Conservation (phyloP, 2,113 vertebrate genomes). For the Calidris pugnax region DNA sequence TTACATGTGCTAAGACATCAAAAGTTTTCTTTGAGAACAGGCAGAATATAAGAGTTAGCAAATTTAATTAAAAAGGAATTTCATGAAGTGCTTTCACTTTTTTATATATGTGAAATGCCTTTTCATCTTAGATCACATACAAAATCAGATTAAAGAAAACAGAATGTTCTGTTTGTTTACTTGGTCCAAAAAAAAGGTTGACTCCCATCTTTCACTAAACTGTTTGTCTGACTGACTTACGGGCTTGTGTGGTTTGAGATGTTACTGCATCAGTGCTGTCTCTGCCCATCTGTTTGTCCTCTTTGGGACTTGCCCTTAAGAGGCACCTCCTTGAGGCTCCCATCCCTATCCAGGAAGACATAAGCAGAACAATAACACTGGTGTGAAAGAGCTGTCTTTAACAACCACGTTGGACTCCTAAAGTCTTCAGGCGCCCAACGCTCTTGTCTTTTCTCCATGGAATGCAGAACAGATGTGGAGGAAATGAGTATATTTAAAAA, state of each 20-base stretch:
- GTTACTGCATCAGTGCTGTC: constrained; percentile 28
- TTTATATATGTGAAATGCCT: background rate
- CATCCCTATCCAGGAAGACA: background rate
- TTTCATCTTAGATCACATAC: background rate
- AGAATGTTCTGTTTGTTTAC: constrained; percentile 18
- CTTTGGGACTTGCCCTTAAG: constrained; percentile 51
- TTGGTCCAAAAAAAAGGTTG: background rate
- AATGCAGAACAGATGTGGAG: constrained; percentile 19
- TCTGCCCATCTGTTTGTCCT: constrained; percentile 64
- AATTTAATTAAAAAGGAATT: constrained; percentile 2
- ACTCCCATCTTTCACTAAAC: constrained; percentile 28
- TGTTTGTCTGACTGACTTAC: constrained; percentile 16
- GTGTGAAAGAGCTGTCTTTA: background rate
- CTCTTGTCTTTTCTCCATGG: background rate
- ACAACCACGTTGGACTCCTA: background rate
- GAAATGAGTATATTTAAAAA: background rate
- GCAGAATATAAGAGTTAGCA: background rate
- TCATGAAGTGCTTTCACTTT: background rate
- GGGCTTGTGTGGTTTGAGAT: background rate
- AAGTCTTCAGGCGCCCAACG: background rate
- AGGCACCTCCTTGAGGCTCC: constrained; percentile 36
- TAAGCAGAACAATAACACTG: background rate
- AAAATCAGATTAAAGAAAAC: background rate
- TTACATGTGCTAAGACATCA: background rate
- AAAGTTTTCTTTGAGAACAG: background rate